A percentile compares a stretch with the other conserved stretches of the same genome.
These are phyloP conservation scores for Exocentrus adspersus DNA, from an alignment of 2,888 invertebrate genomes.

Conservation along the genomic window DNA sequence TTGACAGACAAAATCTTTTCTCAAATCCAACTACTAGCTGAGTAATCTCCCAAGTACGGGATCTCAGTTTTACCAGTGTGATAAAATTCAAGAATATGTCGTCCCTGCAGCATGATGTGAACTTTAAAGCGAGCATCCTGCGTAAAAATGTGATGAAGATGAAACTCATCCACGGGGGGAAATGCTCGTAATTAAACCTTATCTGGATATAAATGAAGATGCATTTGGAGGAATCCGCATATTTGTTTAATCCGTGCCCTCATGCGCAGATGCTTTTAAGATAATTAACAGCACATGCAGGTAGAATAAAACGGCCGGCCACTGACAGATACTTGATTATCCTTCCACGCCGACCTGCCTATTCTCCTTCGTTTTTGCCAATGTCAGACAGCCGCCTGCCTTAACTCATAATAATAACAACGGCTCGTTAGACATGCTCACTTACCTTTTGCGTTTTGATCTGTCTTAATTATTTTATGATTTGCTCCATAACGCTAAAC, in stretches of 20 bases:
- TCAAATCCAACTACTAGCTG: no score
- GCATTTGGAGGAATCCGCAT: conserved; percentile 6
- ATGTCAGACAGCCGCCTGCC: conserved; percentile 34
- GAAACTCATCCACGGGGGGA: no score
- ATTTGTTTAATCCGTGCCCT: conserved; percentile 20
- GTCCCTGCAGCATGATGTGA: no score
- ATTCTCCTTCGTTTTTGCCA: conserved; percentile 35
- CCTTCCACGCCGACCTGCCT: conserved; percentile 35
- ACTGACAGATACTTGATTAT: conserved; percentile 42
- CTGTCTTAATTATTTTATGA: conserved; percentile 13
- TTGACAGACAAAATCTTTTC: no score
- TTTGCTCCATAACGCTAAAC: not conserved
- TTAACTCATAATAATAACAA: conserved; percentile 39
- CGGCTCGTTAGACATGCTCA: conserved; percentile 38
- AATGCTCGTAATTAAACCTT: conserved; percentile 14
- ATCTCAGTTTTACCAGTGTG: no score
- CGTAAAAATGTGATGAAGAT: no score
- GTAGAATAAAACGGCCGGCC: conserved; percentile 37
- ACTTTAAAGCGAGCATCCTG: no score
- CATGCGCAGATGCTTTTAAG: conserved; percentile 30
- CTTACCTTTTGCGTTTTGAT: conserved; percentile 11
- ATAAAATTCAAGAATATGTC: no score
- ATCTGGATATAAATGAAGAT: conserved; percentile 10
- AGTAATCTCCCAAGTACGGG: no score
- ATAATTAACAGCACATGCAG: conserved; percentile 38